phyloP scores from a whole-genome alignment of 1,140 invertebrate genomes.

The Drosophila melanogaster region Release_6_plus_ISO1_MT NT_037436.4:1771501-1772000 shows the following conservation, averaged over 20 bases:
- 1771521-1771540: slow-evolving; percentile 70
- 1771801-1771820: slow-evolving; percentile 24
- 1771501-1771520: slow-evolving; percentile 75
- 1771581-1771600: slow-evolving; percentile 82
- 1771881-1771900: slow-evolving; percentile 77
- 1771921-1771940: slow-evolving; percentile 58
- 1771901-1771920: slow-evolving; percentile 57
- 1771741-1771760: slow-evolving; percentile 22
- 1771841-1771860: slow-evolving; percentile 74
- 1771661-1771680: neutral
- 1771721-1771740: slow-evolving; percentile 69
- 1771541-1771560: slow-evolving; percentile 76
- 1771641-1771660: slow-evolving; percentile 53
- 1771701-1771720: slow-evolving; percentile 25
- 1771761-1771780: slow-evolving; percentile 34
- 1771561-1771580: slow-evolving; percentile 79
- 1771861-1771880: slow-evolving; percentile 69
- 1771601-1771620: slow-evolving; percentile 73
- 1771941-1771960: slow-evolving; percentile 74
- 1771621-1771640: slow-evolving; percentile 73
- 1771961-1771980: slow-evolving; percentile 75
- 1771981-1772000: slow-evolving; percentile 80
- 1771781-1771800: neutral
- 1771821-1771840: slow-evolving; percentile 60
- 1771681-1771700: neutral